Evolutionary conservation across 2,888 invertebrate genomes (phyloP), one percentile per base, ranked within the genome.

Genomic region (Byasa hedistus): DNA sequence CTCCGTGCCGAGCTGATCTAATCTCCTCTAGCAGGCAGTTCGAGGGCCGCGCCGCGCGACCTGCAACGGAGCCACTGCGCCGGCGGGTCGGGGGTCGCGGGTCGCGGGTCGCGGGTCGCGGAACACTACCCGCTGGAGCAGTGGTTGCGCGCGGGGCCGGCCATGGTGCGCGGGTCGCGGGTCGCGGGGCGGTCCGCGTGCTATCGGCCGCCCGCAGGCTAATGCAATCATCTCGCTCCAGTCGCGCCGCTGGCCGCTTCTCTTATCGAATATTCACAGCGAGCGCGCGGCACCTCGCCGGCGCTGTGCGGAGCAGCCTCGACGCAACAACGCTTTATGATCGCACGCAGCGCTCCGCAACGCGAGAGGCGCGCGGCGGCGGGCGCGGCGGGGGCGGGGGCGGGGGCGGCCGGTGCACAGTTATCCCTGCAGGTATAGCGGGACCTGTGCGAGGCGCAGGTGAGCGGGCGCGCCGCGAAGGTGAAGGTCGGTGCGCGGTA

Each of bases 231-330:
- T 65, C 57, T 39, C 65, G 61, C 57, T 57, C 57, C 65, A 44
- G 44, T 58, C 60, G 56, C 56, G 21, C 19, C 32, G 48, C 63
- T 51, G 59, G 23, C 56, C 39, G 61, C 55, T 19, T 12, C 5
- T 52, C 65, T 65, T 65, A 65, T 65, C 65, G 55, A 57, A 61
- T 57, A 61, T 61, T 52, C 61, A 57, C 65, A 65, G 27, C 51
- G 39, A 39, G 39, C 39, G 39, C 15, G 39, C 54, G 19, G 10
- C 24, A n/a, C 27, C 27, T 17, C 24, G 56, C 57, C 12, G 23
- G 4, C 55, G 55, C 55, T 23, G 23, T 39, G 10, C 55, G 23
- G 17, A 15, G 56, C 27, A 4, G 56, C 44, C 55, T 8, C 32
- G 27, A 10, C 32, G 32, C 32, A 32, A 10, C 7, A 8, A 1